Conservation (phyloP, 2,888 invertebrate species). For the Drosophila leonis region DNA sequence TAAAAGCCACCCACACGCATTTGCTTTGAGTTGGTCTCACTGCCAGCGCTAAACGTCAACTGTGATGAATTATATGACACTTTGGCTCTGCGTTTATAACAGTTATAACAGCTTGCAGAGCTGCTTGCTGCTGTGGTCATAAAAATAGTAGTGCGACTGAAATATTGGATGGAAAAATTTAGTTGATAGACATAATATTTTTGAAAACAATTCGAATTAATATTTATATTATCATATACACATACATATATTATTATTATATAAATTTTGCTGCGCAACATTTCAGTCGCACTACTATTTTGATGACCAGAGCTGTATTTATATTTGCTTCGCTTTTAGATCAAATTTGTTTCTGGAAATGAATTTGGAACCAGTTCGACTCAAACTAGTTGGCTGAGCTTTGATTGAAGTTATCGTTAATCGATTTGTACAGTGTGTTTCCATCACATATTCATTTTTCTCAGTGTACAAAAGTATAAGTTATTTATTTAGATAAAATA, state of each 20-base stretch:
- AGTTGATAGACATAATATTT: no score
- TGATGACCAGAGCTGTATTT: no score
- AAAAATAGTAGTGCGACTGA: no score
- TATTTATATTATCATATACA: background rate
- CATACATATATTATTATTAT: background rate
- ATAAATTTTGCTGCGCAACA: no score
- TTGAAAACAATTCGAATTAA: no score
- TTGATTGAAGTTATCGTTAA: background rate
- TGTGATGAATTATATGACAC: constrained; percentile 1
- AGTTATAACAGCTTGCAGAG: background rate
- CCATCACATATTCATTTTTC: background rate
- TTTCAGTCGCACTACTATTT: no score
- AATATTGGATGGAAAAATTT: no score
- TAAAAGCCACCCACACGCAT: constrained; percentile 8
- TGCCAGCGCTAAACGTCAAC: background rate
- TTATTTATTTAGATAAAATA: background rate
- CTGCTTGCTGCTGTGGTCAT: no score
- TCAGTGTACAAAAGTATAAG: background rate
- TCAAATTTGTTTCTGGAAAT: background rate
- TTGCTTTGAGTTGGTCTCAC: constrained; percentile 9
- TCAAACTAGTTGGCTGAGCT: background rate
- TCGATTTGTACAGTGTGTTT: background rate
- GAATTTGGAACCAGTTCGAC: background rate
- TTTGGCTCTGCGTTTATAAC: background rate
- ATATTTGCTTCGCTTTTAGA: background rate